Evolutionary conservation across 2,113 vertebrate genomes (phyloP).

Genomic region (Saimiri boliviensis): DNA sequence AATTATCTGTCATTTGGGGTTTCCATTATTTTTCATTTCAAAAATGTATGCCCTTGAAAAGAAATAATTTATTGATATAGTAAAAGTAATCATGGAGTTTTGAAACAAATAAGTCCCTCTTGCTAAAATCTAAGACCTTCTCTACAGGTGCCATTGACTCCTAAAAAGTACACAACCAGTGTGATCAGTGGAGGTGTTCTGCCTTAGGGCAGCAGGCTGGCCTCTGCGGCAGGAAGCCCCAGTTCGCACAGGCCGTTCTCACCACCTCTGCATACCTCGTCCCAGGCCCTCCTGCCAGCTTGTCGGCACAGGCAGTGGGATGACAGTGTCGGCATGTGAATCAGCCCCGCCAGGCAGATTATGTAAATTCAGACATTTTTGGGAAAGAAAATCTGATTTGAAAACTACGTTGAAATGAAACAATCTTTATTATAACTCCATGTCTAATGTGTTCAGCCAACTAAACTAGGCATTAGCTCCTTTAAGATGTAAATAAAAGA

Average conservation of each 20-base stretch:
- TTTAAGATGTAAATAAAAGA: slow-evolving; percentile 25
- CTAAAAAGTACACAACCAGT: background rate
- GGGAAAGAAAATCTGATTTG: background rate
- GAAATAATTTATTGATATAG: background rate
- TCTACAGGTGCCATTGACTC: background rate
- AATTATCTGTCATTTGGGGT: background rate
- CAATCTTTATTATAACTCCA: background rate
- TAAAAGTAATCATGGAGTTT: background rate
- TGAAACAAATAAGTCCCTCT: background rate
- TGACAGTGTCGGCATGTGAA: too few species aligned
- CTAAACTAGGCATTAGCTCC: background rate
- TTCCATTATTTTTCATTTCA: background rate
- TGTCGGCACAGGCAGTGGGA: accelerated
- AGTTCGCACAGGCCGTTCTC: accelerated
- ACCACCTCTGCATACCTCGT: background rate
- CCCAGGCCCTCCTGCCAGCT: background rate
- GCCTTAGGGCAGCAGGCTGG: background rate
- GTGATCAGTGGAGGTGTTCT: background rate
- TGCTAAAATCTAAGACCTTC: background rate
- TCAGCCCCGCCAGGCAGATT: background rate
- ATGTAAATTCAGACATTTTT: background rate
- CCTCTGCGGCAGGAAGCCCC: accelerated
- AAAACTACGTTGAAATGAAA: background rate
- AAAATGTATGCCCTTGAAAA: slow-evolving; percentile 22
- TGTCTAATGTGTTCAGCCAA: background rate